Evolutionary conservation across 2,113 vertebrate genomes (phyloP), one percentile per base, ranked within the genome.

Genomic region (Lycaon pictus): DNA sequence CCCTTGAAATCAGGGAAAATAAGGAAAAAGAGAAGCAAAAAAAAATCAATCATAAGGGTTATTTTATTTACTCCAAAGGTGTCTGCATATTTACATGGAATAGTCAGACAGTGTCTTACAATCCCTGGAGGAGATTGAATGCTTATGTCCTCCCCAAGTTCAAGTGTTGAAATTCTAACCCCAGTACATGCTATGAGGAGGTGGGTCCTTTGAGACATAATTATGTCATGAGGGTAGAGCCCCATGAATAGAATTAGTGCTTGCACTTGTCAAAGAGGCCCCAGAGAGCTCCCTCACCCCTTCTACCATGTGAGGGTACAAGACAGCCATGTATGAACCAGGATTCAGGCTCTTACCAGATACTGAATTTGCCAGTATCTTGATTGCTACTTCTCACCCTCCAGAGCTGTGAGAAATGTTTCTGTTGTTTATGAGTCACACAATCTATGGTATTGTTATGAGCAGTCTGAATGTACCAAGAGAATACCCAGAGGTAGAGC

Each of bases 21-120:
- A 94, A 97, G 32, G 37, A 35, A 94, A 88, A 91, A 88, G 62
- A 56, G 93, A 87, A 56, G 58, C 11, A 63, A 93, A 96, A 97
- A 96, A 96, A 56, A 96, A 80, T 96, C 55, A 67, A 25, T 90
- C 23, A 80, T 22, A 86, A 90, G 89, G 51, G 71, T 89, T 95
- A 85, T 7, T 97, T 91, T 29, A 89, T 98, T 97, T 97, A 65
- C 94, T 98, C 74, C 93, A 93, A 43, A 85, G n/a, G 29, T 94
- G 27, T 96, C 84, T 2, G 25, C 72, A 89, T 88, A 93, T 90
- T 69, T 94, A 5, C 63, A 23, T 67, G 35, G 27, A 0, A 1
- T 65, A 56, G 27, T 55, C 79, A 95, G 65, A 97, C 55, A 95
- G 63, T 62, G 37, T 87, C 48, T 88, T 62, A 55, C 87, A 76